Conservation (phyloP, 1,140 invertebrate species). For the Ostrea denselamellosa region DNA sequence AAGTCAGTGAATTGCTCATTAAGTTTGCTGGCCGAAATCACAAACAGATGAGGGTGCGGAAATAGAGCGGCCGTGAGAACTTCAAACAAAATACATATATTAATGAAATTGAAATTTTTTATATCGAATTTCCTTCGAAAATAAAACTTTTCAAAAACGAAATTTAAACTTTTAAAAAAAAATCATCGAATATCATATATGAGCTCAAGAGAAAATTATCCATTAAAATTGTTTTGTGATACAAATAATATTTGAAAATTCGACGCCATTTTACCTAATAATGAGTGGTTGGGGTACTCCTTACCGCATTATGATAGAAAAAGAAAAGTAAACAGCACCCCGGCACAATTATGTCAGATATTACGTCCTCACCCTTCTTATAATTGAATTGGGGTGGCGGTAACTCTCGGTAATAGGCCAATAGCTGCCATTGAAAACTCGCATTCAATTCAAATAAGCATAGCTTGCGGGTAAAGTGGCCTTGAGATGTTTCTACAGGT, state of each 20-base stretch:
- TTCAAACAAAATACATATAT: background rate
- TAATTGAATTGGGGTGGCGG: conserved; percentile 7
- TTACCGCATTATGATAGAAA: background rate
- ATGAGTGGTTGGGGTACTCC: conserved; percentile 18
- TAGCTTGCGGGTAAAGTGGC: conserved; percentile 9
- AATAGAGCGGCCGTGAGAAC: background rate
- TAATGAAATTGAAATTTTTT: background rate
- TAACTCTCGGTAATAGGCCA: background rate
- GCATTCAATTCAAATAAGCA: conserved; percentile 33
- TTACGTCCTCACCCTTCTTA: background rate
- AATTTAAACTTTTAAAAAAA: background rate
- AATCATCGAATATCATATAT: background rate
- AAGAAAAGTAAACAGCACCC: conserved; percentile 23
- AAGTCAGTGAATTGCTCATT: conserved; percentile 8
- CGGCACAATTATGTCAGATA: conserved; percentile 8
- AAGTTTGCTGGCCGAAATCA: conserved; percentile 25
- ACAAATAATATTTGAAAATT: background rate
- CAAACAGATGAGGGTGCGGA: background rate
- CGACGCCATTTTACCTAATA: conserved; percentile 19
- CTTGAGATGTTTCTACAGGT: conserved; percentile 30
- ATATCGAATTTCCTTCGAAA: background rate
- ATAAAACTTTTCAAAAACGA: background rate
- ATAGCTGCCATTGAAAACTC: conserved; percentile 19
- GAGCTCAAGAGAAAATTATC: background rate
- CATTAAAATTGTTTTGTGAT: background rate